Evolutionary conservation across 2,113 vertebrate species (phyloP).

Genomic region (Polypterus bichir): DNA sequence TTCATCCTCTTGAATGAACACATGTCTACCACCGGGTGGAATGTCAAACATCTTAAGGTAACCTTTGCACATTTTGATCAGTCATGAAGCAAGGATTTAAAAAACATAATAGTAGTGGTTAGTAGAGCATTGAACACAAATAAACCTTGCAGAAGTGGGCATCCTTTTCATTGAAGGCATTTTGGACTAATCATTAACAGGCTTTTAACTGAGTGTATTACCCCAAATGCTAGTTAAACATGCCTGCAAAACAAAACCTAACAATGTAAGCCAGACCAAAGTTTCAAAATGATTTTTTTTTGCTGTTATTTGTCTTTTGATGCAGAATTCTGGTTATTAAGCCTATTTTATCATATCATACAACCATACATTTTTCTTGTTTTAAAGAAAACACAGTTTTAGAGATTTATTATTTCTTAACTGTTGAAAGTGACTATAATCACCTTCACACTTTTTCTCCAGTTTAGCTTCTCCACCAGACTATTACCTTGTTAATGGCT

Average conservation of each 20-base stretch:
- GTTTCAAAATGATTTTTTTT: background rate
- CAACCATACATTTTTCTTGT: no score
- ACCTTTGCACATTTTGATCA: conserved; percentile 64
- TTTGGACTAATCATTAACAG: conserved; percentile 21
- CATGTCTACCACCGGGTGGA: conserved; percentile 90
- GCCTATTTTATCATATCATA: no score
- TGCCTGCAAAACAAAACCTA: conserved; percentile 16
- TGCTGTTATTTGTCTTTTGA: no score
- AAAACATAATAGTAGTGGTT: conserved; percentile 61
- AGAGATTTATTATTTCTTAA: no score
- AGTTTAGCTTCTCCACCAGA: no score
- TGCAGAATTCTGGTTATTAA: no score
- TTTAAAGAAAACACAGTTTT: no score
- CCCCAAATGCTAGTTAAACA: conserved; percentile 11
- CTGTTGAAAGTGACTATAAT: no score
- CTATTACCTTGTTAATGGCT: no score
- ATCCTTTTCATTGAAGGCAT: conserved; percentile 34
- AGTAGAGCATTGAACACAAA: conserved; percentile 27
- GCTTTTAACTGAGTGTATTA: conserved; percentile 5
- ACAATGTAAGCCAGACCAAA: conserved; percentile 1
- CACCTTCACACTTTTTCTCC: no score
- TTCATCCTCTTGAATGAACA: conserved; percentile 94
- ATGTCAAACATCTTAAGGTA: conserved; percentile 99
- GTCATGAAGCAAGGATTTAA: conserved; percentile 38
- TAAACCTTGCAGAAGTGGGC: conserved; percentile 48